A percentile compares a stretch with the other conserved stretches of the same genome.
Evolutionary conservation across 2,113 vertebrate genomes (phyloP).

Genomic region (human (Homo sapiens)): GRCh38 chr9:123710001-123710500

Average conservation of each 20-base stretch:
- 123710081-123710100: neutral
- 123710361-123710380: conserved; percentile 23
- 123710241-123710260: conserved; percentile 44
- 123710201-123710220: neutral
- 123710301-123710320: neutral
- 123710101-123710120: neutral
- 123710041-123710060: neutral
- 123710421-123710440: conserved; percentile 57
- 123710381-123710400: conserved; percentile 43
- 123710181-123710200: neutral
- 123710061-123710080: conserved; percentile 31
- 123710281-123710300: neutral
- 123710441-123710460: conserved; percentile 32
- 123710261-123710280: conserved; percentile 45
- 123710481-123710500: conserved; percentile 45
- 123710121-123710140: neutral
- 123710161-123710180: neutral
- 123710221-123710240: neutral
- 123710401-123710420: conserved; percentile 26
- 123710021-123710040: neutral
- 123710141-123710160: neutral
- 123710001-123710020: conserved; percentile 34
- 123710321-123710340: conserved; percentile 38
- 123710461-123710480: conserved; percentile 65
- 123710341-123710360: conserved; percentile 50